These are phyloP conservation scores for Lota lota DNA, from an alignment of 2,113 vertebrate species.

Conservation along the genomic window DNA sequence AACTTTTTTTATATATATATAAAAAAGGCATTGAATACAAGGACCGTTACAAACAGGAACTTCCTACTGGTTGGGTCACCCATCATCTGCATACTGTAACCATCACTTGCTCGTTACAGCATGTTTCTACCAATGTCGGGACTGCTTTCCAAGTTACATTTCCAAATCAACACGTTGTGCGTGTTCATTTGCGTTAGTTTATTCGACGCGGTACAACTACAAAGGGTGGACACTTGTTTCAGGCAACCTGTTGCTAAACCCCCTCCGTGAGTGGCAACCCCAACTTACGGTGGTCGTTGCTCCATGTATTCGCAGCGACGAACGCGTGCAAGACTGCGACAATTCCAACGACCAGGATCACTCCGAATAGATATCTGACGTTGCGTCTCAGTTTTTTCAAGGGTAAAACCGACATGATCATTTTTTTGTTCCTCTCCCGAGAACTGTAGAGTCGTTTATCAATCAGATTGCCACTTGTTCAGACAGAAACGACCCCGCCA, in stretches of 20 bases:
- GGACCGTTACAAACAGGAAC: too few relatives aligned
- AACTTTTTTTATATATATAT: too few relatives aligned
- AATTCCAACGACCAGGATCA: conserved; percentile 47
- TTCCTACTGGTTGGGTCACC: too few relatives aligned
- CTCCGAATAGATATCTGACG: conserved; percentile 39
- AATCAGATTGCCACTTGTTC: conserved; percentile 8
- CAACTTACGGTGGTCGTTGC: not conserved
- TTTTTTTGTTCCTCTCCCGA: conserved; percentile 20
- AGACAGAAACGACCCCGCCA: conserved; percentile 4
- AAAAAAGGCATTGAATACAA: too few relatives aligned
- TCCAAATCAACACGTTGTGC: too few relatives aligned
- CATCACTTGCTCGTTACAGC: too few relatives aligned
- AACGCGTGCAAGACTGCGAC: conserved; percentile 63
- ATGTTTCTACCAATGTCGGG: too few relatives aligned
- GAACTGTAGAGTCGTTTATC: conserved; percentile 16
- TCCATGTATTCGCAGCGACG: conserved; percentile 40
- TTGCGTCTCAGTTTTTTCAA: conserved; percentile 66
- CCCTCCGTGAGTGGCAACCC: not conserved
- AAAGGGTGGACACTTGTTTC: not conserved
- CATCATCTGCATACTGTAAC: too few relatives aligned
- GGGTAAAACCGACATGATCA: conserved; percentile 56
- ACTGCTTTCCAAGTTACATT: too few relatives aligned
- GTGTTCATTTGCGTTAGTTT: too few relatives aligned
- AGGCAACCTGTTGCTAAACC: too few relatives aligned
- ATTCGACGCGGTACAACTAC: not conserved